Evolutionary conservation across 2,888 invertebrate species (phyloP).

Genomic region (Andricus quercusramuli): DNA sequence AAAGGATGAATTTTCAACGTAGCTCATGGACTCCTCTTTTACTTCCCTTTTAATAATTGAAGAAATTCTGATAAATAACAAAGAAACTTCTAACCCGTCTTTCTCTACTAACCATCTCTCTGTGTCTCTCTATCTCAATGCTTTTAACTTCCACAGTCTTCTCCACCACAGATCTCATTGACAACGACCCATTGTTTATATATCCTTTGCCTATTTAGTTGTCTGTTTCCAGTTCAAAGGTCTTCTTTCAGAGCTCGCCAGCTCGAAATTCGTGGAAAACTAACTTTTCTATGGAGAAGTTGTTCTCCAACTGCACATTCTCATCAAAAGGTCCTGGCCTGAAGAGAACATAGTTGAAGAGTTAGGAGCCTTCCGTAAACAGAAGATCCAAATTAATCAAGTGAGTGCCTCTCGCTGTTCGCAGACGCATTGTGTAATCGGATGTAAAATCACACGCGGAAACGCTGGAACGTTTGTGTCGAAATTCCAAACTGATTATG

Average conservation of each 20-base stretch:
- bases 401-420: neutral
- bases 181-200: neutral
- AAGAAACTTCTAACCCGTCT: neutral
- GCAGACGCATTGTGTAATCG: neutral
- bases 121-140: no score
- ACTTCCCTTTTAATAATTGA: no score
- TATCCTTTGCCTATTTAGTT: neutral
- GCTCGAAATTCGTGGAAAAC: neutral
- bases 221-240: neutral
- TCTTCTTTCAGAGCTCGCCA: neutral
- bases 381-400: constrained; percentile 3
- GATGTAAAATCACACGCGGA: neutral
- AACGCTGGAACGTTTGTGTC: neutral
- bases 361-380: neutral
- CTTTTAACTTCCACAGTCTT: neutral
- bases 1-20: no score
- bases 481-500: constrained; percentile 42
- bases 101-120: neutral
- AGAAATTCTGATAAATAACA: no score
- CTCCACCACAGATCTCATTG: neutral
- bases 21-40: no score
- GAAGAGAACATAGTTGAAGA: no score
- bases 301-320: neutral
- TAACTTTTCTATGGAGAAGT: neutral
- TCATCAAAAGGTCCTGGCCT: neutral